Evolutionary conservation across 2,888 invertebrate genomes (phyloP), one percentile per base, ranked within the genome.

Genomic region (Apamea epomidion): DNA sequence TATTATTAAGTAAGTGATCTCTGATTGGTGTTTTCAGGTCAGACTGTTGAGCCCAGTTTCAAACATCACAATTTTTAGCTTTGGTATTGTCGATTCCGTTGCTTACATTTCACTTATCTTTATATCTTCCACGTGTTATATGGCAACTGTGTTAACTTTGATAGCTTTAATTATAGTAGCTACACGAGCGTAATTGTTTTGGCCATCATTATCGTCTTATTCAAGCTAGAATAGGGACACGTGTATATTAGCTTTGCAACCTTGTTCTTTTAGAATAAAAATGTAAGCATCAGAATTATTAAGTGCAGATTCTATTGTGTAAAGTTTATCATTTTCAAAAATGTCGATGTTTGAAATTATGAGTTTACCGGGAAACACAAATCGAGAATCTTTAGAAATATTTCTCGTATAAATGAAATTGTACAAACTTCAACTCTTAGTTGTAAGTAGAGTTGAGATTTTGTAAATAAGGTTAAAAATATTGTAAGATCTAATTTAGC

Each of bases 31-130:
- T 93, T 92, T 93, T 91, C 91, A 91, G 89, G 89, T 90, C 87
- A 91, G 91, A 94, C 93, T 91, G 86, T 90, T 94, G 96, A 96
- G 96, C 96, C 96, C 96, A 90, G 90, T 95, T 95, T 96, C 94
- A 94, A 94, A 94, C 93, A 92, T 92, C 84, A 86, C 80, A 88
- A 42, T 69, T 76, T 73, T 82, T 69, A 70, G 14, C 70, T 78
- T 80, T 74, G 6, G 16, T 81, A 77, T 54, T 73, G 12, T 37
- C 51, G 48, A 79, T 83, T 79, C 71, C 77, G 76, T 89, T 89
- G 80, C 83, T 75, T 81, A 71, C 74, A 78, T 83, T 69, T 74
- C 16, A 69, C 29, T 58, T 60, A 60, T 42, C 8, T 54, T 37
- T 37, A 32, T 32, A 32, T 21, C 7, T 42, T 64, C 0, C 42